phyloP scores from a whole-genome alignment of 2,888 invertebrate genomes.

The Hypomecis atomaria region DNA sequence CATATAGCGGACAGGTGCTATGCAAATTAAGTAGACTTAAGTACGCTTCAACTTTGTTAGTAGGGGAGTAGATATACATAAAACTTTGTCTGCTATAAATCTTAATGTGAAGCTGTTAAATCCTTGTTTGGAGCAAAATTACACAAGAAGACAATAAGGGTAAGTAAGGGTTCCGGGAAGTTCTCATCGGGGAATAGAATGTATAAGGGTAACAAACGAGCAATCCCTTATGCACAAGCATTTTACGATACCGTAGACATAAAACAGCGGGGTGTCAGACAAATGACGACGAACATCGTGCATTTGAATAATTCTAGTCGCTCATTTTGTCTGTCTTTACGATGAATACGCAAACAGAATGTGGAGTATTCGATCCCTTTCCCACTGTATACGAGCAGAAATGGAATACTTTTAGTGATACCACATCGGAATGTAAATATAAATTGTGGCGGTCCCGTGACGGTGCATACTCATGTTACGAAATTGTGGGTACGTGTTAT shows the following conservation, averaged over 20 bases:
- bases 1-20: not conserved
- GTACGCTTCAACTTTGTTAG: conserved; percentile 2
- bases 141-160: conserved; percentile 21
- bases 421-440: conserved; percentile 14
- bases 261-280: conserved; percentile 24
- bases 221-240: conserved; percentile 23
- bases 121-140: conserved; percentile 21
- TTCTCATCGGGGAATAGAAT: conserved; percentile 12
- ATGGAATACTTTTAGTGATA: conserved; percentile 19
- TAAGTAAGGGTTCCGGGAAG: conserved; percentile 18
- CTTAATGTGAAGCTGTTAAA: conserved; percentile 23
- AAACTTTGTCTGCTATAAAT: conserved; percentile 20
- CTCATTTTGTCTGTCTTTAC: conserved; percentile 19
- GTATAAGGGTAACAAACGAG: conserved; percentile 22
- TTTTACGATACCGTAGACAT: conserved; percentile 28
- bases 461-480: conserved; percentile 1
- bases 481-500: not conserved
- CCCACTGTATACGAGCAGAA: not conserved
- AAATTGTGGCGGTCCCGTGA: conserved; percentile 9
- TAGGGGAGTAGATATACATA: not conserved
- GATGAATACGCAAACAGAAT: conserved; percentile 15
- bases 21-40: not conserved
- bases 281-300: conserved; percentile 20
- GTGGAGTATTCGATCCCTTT: conserved; percentile 21
- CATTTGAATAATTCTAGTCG: conserved; percentile 24